Base-by-base conservation (phyloP, 2,888 invertebrate species). In the Hypsopygia costalis region DNA sequence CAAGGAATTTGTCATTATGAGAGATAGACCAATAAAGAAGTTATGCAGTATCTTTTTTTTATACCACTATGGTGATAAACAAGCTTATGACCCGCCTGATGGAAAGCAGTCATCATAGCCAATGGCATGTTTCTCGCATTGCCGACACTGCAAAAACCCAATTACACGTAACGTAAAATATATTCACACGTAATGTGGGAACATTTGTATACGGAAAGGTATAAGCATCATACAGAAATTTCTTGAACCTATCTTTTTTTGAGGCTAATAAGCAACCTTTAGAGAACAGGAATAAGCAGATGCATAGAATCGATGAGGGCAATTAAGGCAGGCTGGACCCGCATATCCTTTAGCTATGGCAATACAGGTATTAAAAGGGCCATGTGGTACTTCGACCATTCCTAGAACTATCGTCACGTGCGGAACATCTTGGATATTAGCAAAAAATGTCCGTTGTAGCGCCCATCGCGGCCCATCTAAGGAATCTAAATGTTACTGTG, bases 381-480 rank as follows among this genome's bases (percentile, higher is more conserved):
- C 85, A 79, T 81, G 69, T 79, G 81, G 46, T 46, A 16, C 47
- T 49, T 57, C 53, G 55, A 53, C 62, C 62, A 58, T 83, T 86
- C 83, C 71, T 79, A 83, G 82, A 83, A 85, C 64, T 67, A 69
- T 54, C 53, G 41, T 73, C 80, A 85, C 73, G 70, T 81, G 82
- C 62, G 55, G 41, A 50, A 55, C 76, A 80, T 72, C 69, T 75
- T 79, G 47, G 27, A 53, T 49, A 40, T 40, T 38, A 41, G 42
- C 65, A 74, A 74, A 73, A 77, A 69, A 68, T 58, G 53, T 61
- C 62, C 54, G 63, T 65, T 62, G 55, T 60, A 59, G 54, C 53
- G 52, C 57, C 52, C 58, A 51, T 55, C 58, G 56, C 55, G 52
- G n/a, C n/a, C 50, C 50, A 44, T 57, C 58, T 16, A 16, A 3